These are phyloP conservation scores for pig (Sus scrofa) DNA, from an alignment of 2,113 vertebrate species.

Conservation along the genomic window DNA sequence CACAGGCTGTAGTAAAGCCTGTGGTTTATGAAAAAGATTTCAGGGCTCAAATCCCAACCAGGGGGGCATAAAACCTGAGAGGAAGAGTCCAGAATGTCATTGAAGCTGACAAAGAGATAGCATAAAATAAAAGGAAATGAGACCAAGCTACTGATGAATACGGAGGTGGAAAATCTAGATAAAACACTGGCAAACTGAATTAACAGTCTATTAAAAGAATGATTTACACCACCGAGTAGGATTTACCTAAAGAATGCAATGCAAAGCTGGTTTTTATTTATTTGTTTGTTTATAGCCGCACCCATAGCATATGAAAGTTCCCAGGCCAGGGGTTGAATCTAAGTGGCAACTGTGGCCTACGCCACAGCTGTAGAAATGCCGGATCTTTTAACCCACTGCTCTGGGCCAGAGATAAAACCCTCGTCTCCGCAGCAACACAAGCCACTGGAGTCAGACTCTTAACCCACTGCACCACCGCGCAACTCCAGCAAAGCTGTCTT, in stretches of 20 bases:
- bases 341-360: too few relatives aligned
- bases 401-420: too few relatives aligned
- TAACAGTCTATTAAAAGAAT: constrained; percentile 73
- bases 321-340: too few relatives aligned
- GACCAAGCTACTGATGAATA: constrained; percentile 67
- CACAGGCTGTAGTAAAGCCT: constrained; percentile 27
- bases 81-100: constrained; percentile 52
- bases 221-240: constrained; percentile 69
- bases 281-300: too few relatives aligned
- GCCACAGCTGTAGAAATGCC: too few relatives aligned
- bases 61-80: constrained; percentile 43
- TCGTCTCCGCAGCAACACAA: too few relatives aligned
- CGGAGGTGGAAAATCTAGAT: constrained; percentile 53
- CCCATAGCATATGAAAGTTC: too few relatives aligned
- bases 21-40: constrained; percentile 71
- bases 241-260: constrained; percentile 48
- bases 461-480: too few relatives aligned
- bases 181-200: constrained; percentile 69
- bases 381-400: too few relatives aligned
- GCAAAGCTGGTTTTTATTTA: neutral
- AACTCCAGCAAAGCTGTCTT: constrained; percentile 54
- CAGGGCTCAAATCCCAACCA: constrained; percentile 55
- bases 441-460: too few relatives aligned
- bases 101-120: constrained; percentile 50
- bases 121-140: constrained; percentile 45